Evolutionary conservation across 2,888 invertebrate genomes (phyloP), one percentile per base, ranked within the genome.

Genomic region (Meloe dianella): DNA sequence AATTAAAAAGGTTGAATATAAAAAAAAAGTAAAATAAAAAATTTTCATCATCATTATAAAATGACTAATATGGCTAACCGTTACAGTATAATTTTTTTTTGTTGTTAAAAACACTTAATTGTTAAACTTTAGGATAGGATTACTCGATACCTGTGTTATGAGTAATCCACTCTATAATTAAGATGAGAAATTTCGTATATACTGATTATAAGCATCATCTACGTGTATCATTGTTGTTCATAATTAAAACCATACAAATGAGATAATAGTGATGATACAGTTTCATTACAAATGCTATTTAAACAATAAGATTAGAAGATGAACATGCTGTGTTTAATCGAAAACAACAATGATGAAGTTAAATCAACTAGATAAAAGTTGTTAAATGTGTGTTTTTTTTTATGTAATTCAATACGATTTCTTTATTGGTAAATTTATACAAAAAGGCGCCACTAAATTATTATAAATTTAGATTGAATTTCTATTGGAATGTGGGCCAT

Each of bases 401-500:
- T n/a, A n/a, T n/a, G 12, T 35, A 35, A 41, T 41, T 4, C 10
- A 17, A 41, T 41, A n/a, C 17, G 17, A 7, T n/a, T n/a, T 41
- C 8, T 2, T 14, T 35, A 14, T 12, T 35, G 41, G n/a, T 41
- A 10, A 20, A 47, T 20, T 47, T 47, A 22, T 10, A n/a, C 17
- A n/a, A 20, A 20, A 47, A 47, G 56, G 56, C 62, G 62, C 41
- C 60, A 54, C 56, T 38, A 24, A 58, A 27, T 22, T 30, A 41
- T 47, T 35, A n/a, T 58, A 27, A 58, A 58, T 57, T 47, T 30
- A 66, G 63, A 66, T 65, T 63, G 60, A 63, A 66, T 64, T 66
- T 69, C 57, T 38, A 65, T 58, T 64, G 32, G 61, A 67, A 71
- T 67, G 67, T 71, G 64, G 71, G 65, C 51, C 66, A 61, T 51